phyloP scores from a whole-genome alignment of 2,888 invertebrate species.

The Colletes collaris region DNA sequence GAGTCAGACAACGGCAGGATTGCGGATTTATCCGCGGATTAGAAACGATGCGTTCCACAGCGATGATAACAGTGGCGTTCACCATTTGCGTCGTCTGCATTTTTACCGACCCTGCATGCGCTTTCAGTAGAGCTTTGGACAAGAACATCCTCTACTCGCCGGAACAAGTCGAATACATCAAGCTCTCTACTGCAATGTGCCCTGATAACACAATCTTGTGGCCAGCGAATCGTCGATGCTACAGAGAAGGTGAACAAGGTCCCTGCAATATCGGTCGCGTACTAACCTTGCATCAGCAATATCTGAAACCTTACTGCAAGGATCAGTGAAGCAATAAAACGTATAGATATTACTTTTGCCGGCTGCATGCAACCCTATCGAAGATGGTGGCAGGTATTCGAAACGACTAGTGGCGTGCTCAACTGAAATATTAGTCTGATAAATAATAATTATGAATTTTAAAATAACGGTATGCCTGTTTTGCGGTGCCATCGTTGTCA shows the following conservation, averaged over 20 bases:
- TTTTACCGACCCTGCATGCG: constrained; percentile 27
- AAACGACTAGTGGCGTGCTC: not conserved
- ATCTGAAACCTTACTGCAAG: constrained; percentile 62
- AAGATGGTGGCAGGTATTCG: constrained; percentile 35
- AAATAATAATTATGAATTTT: not conserved
- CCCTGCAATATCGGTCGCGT: constrained; percentile 72
- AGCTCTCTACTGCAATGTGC: constrained; percentile 52
- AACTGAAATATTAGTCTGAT: not conserved
- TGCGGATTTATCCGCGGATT: too few species aligned
- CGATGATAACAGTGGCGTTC: not conserved
- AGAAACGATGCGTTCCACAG: constrained; percentile 13
- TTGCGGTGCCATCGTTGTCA: not conserved
- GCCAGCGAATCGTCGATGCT: constrained; percentile 68
- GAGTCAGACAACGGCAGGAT: not conserved
- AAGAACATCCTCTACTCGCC: constrained; percentile 67
- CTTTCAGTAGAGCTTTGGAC: constrained; percentile 18
- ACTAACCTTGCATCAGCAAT: constrained; percentile 57
- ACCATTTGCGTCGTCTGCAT: constrained; percentile 19
- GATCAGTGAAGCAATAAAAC: not conserved
- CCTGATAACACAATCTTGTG: constrained; percentile 64
- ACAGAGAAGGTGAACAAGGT: constrained; percentile 69
- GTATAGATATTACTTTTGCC: constrained; percentile 9
- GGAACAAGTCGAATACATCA: constrained; percentile 70
- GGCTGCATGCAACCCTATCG: not conserved
- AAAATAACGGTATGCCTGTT: not conserved